These are phyloP conservation scores for Xenops minutus DNA, from an alignment of 2,797 vertebrate genomes.

Conservation along the genomic window DNA sequence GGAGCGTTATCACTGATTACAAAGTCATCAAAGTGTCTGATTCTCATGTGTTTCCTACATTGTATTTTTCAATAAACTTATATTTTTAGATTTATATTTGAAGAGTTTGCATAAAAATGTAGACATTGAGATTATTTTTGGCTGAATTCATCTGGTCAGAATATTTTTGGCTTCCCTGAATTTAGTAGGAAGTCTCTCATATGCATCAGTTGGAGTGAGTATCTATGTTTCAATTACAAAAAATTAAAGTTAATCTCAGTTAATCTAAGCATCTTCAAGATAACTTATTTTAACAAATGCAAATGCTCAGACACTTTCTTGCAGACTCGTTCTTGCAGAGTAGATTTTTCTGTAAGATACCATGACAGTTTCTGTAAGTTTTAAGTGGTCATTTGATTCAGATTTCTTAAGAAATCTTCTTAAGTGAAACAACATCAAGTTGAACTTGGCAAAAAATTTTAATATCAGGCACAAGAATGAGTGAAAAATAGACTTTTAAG, in stretches of 20 bases:
- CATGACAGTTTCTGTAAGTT: not conserved
- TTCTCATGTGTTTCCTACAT: not conserved
- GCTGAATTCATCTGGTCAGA: not conserved
- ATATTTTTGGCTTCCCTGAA: not conserved
- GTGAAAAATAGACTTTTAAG: not conserved
- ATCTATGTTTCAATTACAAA: not conserved
- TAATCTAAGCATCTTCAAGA: not conserved
- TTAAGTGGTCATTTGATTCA: not conserved
- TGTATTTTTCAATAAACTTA: not conserved
- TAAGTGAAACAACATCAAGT: not conserved
- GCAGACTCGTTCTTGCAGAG: not conserved
- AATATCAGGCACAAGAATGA: not conserved
- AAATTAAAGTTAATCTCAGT: not conserved
- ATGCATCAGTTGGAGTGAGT: not conserved
- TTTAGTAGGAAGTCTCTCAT: not conserved
- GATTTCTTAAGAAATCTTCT: not conserved
- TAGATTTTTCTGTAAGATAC: not conserved
- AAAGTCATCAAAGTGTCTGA: not conserved
- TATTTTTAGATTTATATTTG: not conserved
- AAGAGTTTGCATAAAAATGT: not conserved
- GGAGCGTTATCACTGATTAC: not conserved
- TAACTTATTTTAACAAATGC: not conserved
- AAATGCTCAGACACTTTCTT: not conserved
- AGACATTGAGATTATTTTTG: not conserved
- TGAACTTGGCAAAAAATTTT: not conserved